Conservation (phyloP, 1,140 invertebrate species). For the Atta cephalotes region DNA sequence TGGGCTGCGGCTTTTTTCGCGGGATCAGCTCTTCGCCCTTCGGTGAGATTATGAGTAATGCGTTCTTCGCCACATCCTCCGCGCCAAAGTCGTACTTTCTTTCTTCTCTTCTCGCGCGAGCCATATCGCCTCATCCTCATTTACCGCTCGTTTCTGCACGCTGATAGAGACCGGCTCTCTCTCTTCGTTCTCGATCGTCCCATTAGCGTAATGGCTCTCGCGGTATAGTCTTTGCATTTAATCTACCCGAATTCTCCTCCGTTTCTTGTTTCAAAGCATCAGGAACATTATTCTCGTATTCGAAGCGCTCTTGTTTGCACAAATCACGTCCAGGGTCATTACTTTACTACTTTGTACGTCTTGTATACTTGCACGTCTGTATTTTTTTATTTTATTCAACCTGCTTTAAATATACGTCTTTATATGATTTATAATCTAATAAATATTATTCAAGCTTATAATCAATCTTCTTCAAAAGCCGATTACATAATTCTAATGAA, state of each 20-base stretch:
- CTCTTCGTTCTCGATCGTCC: conserved; percentile 72
- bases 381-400: not conserved
- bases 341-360: not conserved
- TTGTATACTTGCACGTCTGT: no score
- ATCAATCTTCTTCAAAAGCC: not conserved
- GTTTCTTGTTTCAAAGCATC: conserved; percentile 36
- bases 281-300: conserved; percentile 1
- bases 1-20: conserved; percentile 68
- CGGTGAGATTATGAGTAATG: conserved; percentile 78
- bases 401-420: not conserved
- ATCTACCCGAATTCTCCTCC: conserved; percentile 72
- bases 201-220: conserved; percentile 81
- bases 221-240: conserved; percentile 79
- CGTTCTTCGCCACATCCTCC: conserved; percentile 70
- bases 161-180: conserved; percentile 79
- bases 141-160: conserved; percentile 36
- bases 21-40: conserved; percentile 57
- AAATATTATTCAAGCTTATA: not conserved
- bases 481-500: not conserved
- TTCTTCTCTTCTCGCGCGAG: conserved; percentile 49
- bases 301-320: conserved; percentile 16
- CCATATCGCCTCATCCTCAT: conserved; percentile 28
- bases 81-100: conserved; percentile 25
- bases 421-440: not conserved
- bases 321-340: not conserved